Evolutionary conservation across 2,113 vertebrate genomes (phyloP).

Genomic region (Saccopteryx bilineata): DNA sequence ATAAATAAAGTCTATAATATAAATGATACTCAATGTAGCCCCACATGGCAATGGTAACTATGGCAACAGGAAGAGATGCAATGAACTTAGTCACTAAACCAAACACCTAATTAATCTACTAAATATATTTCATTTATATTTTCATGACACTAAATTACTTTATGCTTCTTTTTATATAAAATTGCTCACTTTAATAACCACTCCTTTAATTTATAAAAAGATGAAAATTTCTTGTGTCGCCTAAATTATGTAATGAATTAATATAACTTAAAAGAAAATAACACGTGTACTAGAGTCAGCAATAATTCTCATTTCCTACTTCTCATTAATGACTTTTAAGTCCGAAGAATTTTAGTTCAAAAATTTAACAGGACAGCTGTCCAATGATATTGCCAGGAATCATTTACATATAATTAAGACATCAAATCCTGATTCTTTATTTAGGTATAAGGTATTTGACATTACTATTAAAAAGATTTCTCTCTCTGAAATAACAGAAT

Average conservation of each 20-base stretch:
- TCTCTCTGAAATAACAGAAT: neutral
- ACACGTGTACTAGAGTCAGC: fast-evolving
- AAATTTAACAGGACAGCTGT: neutral
- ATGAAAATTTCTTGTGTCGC: neutral
- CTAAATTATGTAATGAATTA: neutral
- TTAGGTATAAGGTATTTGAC: neutral
- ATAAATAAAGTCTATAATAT: conserved; percentile 80
- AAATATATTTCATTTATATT: neutral
- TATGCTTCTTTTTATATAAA: conserved; percentile 16
- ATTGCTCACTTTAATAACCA: conserved; percentile 56
- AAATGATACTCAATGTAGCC: conserved; percentile 72
- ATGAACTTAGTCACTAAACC: conserved; percentile 62
- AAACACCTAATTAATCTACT: conserved; percentile 55
- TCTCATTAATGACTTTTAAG: neutral
- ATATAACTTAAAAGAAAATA: neutral
- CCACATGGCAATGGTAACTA: conserved; percentile 83
- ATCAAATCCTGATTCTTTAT: neutral
- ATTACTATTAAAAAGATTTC: neutral
- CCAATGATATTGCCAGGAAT: neutral
- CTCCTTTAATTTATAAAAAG: conserved; percentile 39
- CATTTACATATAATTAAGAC: conserved; percentile 17
- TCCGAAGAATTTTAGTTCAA: neutral
- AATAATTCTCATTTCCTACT: neutral
- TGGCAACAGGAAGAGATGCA: conserved; percentile 79
- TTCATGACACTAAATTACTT: conserved; percentile 45